Conservation (phyloP, 2,113 vertebrate species). For the Tragelaphus imberbis region DNA sequence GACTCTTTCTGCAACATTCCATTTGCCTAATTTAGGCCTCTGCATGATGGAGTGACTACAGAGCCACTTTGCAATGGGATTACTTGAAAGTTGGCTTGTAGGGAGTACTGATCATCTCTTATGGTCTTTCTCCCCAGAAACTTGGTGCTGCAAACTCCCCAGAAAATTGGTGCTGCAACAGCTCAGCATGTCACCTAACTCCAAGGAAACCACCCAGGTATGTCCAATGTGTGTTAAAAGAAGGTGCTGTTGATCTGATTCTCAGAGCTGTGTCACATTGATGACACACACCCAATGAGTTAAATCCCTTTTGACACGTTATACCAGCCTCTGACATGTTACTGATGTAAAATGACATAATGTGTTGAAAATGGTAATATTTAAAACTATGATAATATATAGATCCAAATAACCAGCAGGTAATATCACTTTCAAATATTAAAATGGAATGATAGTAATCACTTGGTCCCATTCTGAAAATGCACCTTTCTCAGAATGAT, state of each 20-base stretch:
- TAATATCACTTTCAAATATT: background rate
- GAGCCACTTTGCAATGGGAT: background rate
- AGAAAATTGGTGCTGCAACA: background rate
- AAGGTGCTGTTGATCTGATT: constrained; percentile 61
- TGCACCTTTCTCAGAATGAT: background rate
- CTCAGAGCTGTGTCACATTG: constrained; percentile 44
- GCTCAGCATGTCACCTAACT: background rate
- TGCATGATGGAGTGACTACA: background rate
- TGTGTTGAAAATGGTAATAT: constrained; percentile 25
- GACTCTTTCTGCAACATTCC: background rate
- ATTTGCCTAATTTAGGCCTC: background rate
- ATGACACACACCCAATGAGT: constrained; percentile 13
- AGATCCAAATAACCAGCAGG: background rate
- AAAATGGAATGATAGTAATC: background rate
- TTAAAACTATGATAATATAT: background rate
- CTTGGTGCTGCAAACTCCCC: background rate
- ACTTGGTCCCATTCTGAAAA: background rate
- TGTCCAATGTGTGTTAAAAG: constrained; percentile 45
- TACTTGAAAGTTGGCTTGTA: background rate
- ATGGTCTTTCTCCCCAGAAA: background rate
- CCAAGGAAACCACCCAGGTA: background rate
- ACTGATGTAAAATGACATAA: constrained; percentile 66
- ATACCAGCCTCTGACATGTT: constrained; percentile 58
- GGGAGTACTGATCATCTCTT: background rate
- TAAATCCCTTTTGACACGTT: constrained; percentile 66